Base-by-base conservation (phyloP, 64 coral and sea anemone genomes). In the Orbicella faveolata region DNA sequence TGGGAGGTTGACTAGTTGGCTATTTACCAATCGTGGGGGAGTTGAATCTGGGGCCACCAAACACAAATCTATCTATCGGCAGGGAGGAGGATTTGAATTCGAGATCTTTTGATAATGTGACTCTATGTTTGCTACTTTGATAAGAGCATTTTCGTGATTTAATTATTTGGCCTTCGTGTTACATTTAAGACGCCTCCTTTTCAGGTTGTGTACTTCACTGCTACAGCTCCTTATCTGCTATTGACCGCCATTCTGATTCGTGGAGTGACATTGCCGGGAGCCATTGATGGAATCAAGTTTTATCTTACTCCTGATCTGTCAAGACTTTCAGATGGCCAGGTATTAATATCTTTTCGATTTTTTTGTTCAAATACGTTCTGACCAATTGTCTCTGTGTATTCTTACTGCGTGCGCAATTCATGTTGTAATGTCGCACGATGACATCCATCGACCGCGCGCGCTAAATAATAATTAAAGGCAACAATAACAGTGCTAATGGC, bases 121-220 rank as follows among this genome's bases (percentile, higher is more conserved):
- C 25, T 34, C 4, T 39, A 11, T 7, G 74, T 18, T 7, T 34
- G 25, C 1, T 48, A 3, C 4, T 48, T 48, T 48, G 41, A 48
- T 48, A 48, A 48, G 41, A 48, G 4, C 41, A 48, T 48, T 48
- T 39, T 48, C 6, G 41, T 48, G 41, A 48, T 48, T 48, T 48
- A 48, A 5, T 48, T 23, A 23, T 14, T 16, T 76, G 74, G 74
- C 10, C 25, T 63, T 16, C 30, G 14, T 34, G 30, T 54, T 61
- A 20, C 51, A 15, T 55, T n/a, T n/a, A n/a, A n/a, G n/a, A n/a
- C n/a, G n/a, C n/a, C n/a, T n/a, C 25, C 61, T 87, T 75, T 21
- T 14, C 72, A 91, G 89, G 89, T 91, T 2, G 89, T 91, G 44
- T 91, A 91, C 34, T 91, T 91, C 51, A 91, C 89, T 9, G 89